Evolutionary conservation across 2,113 vertebrate species (phyloP).

Genomic region (Oxygymnocypris stewartii): DNA sequence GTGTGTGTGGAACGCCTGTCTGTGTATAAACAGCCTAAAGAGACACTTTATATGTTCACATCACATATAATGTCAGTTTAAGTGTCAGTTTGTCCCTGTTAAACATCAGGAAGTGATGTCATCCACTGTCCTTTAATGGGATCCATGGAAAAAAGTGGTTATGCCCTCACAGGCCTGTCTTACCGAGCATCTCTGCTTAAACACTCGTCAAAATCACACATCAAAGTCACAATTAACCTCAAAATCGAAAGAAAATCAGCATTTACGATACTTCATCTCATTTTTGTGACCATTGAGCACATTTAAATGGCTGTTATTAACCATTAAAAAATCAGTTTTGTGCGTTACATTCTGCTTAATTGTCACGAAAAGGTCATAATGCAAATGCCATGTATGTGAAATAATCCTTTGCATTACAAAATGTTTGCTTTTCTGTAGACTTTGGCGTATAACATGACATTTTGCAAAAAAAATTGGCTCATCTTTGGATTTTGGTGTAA

Average conservation of each 20-base stretch:
- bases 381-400: background rate
- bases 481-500: background rate
- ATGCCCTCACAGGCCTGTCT: slow-evolving; percentile 20
- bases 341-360: background rate
- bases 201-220: background rate
- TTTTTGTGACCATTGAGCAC: background rate
- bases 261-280: background rate
- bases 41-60: slow-evolving; percentile 36
- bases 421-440: background rate
- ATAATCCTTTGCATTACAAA: background rate
- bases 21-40: slow-evolving; percentile 47
- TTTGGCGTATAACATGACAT: background rate
- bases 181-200: background rate
- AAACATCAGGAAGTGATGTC: slow-evolving; percentile 36
- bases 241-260: background rate
- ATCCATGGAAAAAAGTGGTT: background rate
- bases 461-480: background rate
- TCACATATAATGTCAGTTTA: background rate
- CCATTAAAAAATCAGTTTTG: background rate
- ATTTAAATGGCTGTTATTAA: background rate
- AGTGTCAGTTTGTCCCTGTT: slow-evolving; percentile 9
- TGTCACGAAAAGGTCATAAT: background rate
- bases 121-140: slow-evolving; percentile 21
- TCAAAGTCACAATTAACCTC: no score
- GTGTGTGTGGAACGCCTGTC: slow-evolving; percentile 41